Evolutionary conservation across 2,888 invertebrate species (phyloP), one percentile per base, ranked within the genome.

Genomic region (Diogma glabrata): DNA sequence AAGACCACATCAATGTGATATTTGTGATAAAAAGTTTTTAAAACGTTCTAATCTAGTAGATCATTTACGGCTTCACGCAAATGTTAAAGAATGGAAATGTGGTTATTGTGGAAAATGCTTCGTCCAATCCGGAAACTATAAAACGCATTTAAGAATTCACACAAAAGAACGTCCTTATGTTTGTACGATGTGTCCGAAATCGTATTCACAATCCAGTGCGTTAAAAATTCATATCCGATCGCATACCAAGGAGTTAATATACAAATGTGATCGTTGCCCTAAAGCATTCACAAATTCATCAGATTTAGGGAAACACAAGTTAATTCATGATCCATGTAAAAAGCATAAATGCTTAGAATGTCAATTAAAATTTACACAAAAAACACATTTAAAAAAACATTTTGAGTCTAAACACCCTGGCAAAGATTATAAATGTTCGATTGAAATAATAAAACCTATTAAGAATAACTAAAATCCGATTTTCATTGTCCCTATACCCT

Each of bases 71-170:
- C 45, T 61, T 2, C 61, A 62, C 54, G 58, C 58, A 0, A 58
- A 60, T 38, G 56, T 60, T 8, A 59, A 58, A 43, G 56, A 56
- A 2, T 62, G 55, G n/a, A 53, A 56, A 6, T 62, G 61, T 43
- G 49, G 55, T 5, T 51, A 54, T 20, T 62, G 61, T 33, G 57
- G 55, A 16, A 61, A 60, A 33, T 50, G 56, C 2, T 62, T 62
- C 26, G 61, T 61, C 3, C 61, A 61, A 46, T 50, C 57, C 8
- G 60, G 54, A 3, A 61, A 61, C 47, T 61, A 57, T 38, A 57
- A 57, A 14, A 55, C 57, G 1, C 61, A 61, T 17, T 9, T 60
- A 20, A 47, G 59, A 19, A 58, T 52, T 2, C 61, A 61, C 24
- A 60, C 61, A 1, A 59, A 58, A 10, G 61, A 61, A n/a, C 55